A percentile compares a stretch with the other conserved stretches of the same genome.
Conservation (phyloP, 2,888 invertebrate species). For the Argyresthia albistria region DNA sequence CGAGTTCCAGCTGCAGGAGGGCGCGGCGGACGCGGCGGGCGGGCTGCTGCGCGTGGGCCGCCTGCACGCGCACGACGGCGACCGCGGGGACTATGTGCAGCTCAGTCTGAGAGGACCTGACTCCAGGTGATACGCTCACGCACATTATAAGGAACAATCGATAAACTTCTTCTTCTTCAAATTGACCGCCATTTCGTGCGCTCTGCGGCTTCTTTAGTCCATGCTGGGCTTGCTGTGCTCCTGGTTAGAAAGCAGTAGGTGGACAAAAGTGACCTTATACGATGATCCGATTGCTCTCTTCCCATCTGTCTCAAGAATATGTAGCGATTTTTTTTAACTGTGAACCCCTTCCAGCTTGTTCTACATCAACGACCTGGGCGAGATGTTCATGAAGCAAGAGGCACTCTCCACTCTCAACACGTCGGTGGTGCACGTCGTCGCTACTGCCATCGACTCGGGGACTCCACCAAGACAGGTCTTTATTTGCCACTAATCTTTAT, state of each 20-base stretch:
- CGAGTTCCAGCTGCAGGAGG: constrained; percentile 72
- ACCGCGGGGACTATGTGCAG: constrained; percentile 80
- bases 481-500: too few species aligned
- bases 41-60: constrained; percentile 67
- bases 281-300: too few species aligned
- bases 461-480: constrained; percentile 81
- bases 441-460: constrained; percentile 88
- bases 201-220: too few species aligned
- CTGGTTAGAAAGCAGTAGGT: too few species aligned
- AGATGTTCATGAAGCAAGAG: constrained; percentile 74
- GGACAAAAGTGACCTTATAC: too few species aligned
- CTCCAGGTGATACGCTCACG: constrained; percentile 61
- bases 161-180: too few species aligned
- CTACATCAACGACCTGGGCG: constrained; percentile 76
- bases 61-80: constrained; percentile 91
- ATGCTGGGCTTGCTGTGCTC: too few species aligned
- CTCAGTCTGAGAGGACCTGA: constrained; percentile 81
- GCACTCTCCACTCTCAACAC: constrained; percentile 58
- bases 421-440: constrained; percentile 81
- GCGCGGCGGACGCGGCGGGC: constrained; percentile 12
- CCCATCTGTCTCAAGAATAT: too few species aligned
- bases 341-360: constrained; percentile 68
- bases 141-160: not conserved
- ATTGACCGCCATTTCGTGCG: too few species aligned
- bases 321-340: too few species aligned